These are phyloP conservation scores for Caenorhabditis zanzibari DNA, from an alignment of 2,888 invertebrate species.

Conservation along the genomic window DNA sequence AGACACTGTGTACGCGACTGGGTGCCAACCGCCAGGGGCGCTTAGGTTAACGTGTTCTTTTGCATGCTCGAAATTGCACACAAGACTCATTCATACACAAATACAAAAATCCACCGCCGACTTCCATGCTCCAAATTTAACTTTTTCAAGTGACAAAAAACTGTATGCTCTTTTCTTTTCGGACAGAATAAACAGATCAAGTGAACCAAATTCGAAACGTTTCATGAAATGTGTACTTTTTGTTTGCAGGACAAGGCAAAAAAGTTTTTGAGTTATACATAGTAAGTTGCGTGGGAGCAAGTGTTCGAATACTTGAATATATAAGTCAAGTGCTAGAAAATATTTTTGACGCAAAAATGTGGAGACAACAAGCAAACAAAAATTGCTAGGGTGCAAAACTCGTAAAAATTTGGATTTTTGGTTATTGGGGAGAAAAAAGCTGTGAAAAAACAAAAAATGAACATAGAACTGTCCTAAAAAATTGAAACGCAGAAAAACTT, in stretches of 20 bases:
- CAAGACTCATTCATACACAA: not conserved
- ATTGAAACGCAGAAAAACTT: too few species aligned
- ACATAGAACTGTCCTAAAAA: not conserved
- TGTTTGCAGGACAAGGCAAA: slow-evolving; percentile 5
- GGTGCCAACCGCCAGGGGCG: slow-evolving; percentile 41
- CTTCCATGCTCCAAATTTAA: slow-evolving; percentile 53
- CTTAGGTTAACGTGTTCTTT: slow-evolving; percentile 44
- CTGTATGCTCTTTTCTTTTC: not conserved
- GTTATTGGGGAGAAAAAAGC: too few species aligned
- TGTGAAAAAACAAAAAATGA: not conserved
- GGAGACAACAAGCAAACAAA: slow-evolving; percentile 7
- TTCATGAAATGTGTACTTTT: slow-evolving; percentile 29
- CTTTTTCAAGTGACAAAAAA: slow-evolving; percentile 42
- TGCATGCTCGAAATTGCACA: slow-evolving; percentile 43
- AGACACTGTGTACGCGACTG: slow-evolving; percentile 54
- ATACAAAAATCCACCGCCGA: not conserved
- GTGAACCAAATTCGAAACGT: not conserved
- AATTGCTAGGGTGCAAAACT: not conserved
- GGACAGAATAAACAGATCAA: slow-evolving; percentile 45
- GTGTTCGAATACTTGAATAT: not conserved
- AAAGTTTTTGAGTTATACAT: not conserved
- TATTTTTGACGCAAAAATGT: slow-evolving; percentile 12
- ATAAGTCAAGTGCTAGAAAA: slow-evolving; percentile 11
- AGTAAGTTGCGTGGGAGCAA: slow-evolving; percentile 25
- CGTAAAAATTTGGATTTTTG: not conserved